Conservation (phyloP, 2,888 invertebrate species). For the Chrysomela aeneicollis region DNA sequence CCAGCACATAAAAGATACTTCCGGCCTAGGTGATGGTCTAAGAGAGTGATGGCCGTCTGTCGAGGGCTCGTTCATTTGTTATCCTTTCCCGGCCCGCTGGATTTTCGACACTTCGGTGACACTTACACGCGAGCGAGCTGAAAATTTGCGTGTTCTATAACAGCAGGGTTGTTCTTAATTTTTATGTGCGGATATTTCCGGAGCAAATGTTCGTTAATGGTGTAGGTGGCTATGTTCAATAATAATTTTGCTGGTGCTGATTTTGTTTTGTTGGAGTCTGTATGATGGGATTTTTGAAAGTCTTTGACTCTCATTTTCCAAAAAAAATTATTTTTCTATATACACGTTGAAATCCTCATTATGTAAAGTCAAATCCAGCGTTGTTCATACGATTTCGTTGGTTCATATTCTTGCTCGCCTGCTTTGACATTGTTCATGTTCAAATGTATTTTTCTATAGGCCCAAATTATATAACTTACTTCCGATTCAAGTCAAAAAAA, state of each 20-base stretch:
- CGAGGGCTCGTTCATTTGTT: constrained; percentile 50
- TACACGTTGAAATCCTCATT: too few species aligned
- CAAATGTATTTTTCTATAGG: too few species aligned
- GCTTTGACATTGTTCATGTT: constrained; percentile 47
- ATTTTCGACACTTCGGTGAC: constrained; percentile 41
- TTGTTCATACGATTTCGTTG: constrained; percentile 24
- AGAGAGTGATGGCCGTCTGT: constrained; percentile 56
- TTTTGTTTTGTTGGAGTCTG: too few species aligned
- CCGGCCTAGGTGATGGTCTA: constrained; percentile 59
- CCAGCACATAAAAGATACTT: constrained; percentile 60
- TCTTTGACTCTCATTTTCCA: too few species aligned
- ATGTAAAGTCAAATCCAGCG: too few species aligned
- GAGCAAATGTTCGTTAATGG: background rate
- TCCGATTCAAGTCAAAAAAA: too few species aligned
- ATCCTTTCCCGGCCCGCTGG: constrained; percentile 38
- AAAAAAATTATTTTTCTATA: too few species aligned
- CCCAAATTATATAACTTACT: too few species aligned
- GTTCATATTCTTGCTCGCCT: constrained; percentile 33
- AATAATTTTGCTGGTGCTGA: too few species aligned
- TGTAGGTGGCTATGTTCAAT: too few species aligned
- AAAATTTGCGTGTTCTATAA: constrained; percentile 26
- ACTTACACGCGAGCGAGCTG: constrained; percentile 22
- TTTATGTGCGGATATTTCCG: background rate
- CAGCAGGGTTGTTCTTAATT: background rate
- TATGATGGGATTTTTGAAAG: too few species aligned